phyloP scores from a whole-genome alignment of 2,113 vertebrate genomes.

The Camelus bactrianus region DNA sequence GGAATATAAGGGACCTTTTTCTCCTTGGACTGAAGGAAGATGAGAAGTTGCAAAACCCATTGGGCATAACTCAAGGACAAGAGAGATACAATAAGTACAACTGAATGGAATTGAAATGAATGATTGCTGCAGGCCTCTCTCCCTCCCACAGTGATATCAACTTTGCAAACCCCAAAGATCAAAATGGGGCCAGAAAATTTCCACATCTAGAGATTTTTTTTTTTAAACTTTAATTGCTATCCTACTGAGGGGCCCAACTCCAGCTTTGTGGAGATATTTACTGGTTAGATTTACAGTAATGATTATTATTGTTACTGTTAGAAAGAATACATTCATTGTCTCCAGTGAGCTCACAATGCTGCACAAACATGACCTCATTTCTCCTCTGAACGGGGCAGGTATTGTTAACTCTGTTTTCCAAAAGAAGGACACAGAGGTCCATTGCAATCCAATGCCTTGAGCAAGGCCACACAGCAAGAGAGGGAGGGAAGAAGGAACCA shows the following conservation, averaged over 20 bases:
- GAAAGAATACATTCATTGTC: conserved; percentile 81
- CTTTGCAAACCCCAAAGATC: conserved; percentile 56
- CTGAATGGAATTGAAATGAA: neutral
- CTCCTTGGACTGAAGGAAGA: neutral
- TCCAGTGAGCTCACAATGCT: conserved; percentile 58
- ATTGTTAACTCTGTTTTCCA: conserved; percentile 74
- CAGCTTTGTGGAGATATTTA: conserved; percentile 70
- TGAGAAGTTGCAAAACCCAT: conserved; percentile 21
- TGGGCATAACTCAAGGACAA: neutral
- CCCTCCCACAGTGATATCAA: conserved; percentile 52
- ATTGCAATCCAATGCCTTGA: conserved; percentile 16
- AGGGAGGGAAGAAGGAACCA: neutral
- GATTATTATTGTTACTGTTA: conserved; percentile 80
- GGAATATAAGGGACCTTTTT: neutral
- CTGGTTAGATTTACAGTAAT: conserved; percentile 78
- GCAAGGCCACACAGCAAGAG: conserved; percentile 76
- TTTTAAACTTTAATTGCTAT: conserved; percentile 67
- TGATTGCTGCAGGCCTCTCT: neutral
- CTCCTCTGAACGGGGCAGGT: conserved; percentile 76
- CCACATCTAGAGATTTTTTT: conserved; percentile 59
- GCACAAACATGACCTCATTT: conserved; percentile 78
- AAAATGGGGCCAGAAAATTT: conserved; percentile 66
- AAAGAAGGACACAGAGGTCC: conserved; percentile 65
- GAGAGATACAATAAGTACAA: neutral
- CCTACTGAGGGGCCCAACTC: conserved; percentile 60